Evolutionary conservation across 2,888 invertebrate species (phyloP).

Genomic region (Ectropis crepuscularia): DNA sequence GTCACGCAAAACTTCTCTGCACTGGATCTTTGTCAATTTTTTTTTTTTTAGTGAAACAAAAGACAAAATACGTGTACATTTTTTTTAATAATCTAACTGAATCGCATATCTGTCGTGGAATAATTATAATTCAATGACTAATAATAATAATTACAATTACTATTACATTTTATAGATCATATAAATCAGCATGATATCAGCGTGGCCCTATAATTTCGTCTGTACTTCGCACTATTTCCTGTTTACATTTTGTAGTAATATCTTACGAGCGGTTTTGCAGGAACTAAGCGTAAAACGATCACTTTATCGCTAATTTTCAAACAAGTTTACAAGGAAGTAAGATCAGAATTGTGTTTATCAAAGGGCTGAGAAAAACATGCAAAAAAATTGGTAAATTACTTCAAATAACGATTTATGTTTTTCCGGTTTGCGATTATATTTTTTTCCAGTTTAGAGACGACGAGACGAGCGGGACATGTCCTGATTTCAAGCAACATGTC

Average conservation of each 20-base stretch:
- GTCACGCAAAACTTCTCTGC: no score
- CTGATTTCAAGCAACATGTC: no score
- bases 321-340: conserved; percentile 26
- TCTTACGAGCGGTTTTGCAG: conserved; percentile 25
- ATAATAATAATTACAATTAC: no score
- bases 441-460: no score
- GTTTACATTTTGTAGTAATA: conserved; percentile 21
- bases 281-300: conserved; percentile 21
- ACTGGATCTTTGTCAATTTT: no score
- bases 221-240: conserved; percentile 19
- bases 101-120: no score
- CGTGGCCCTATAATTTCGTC: conserved; percentile 22
- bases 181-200: conserved; percentile 11
- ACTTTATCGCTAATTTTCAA: conserved; percentile 28
- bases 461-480: no score
- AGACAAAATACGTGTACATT: no score
- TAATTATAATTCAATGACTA: no score
- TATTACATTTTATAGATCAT: not conserved
- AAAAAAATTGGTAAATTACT: not conserved
- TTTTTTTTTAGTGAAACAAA: no score
- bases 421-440: not conserved
- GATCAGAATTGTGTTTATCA: not conserved
- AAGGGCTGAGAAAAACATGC: conserved; percentile 18
- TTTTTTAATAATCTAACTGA: no score
- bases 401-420: not conserved